Evolutionary conservation across 2,888 invertebrate genomes (phyloP).

Genomic region (Diarsia mendica): DNA sequence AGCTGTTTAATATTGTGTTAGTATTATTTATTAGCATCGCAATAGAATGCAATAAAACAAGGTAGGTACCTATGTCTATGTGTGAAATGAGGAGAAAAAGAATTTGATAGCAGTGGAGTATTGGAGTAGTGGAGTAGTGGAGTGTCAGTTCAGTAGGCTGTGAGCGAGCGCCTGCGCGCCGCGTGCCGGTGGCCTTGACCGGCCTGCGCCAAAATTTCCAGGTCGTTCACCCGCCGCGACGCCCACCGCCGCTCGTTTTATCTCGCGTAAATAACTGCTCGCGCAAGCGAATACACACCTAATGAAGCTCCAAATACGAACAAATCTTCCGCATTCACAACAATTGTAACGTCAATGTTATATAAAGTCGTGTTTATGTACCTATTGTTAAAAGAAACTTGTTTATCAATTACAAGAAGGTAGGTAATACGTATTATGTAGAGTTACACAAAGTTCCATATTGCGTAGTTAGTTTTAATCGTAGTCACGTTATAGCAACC

Average conservation of each 20-base stretch:
- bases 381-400: constrained; percentile 85
- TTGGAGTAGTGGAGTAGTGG: constrained; percentile 16
- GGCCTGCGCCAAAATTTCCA: constrained; percentile 90
- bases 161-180: constrained; percentile 80
- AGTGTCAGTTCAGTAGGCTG: constrained; percentile 66
- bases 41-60: neutral
- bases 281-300: constrained; percentile 72
- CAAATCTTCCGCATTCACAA: constrained; percentile 58
- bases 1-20: constrained; percentile 2
- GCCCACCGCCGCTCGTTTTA: constrained; percentile 87
- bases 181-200: constrained; percentile 87
- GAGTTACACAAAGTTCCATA: constrained; percentile 68
- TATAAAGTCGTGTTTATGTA: constrained; percentile 86
- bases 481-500: constrained; percentile 35
- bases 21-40: neutral
- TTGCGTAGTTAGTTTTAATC: constrained; percentile 55
- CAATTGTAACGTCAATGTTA: constrained; percentile 75
- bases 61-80: constrained; percentile 9
- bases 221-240: constrained; percentile 87
- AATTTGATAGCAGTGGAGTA: constrained; percentile 10
- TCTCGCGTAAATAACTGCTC: constrained; percentile 83
- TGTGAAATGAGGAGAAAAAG: constrained; percentile 23
- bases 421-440: constrained; percentile 74
- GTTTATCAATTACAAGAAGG: constrained; percentile 85
- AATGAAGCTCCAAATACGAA: constrained; percentile 62